Conservation (phyloP, 2,888 invertebrate species). For the Agelastica alni region DNA sequence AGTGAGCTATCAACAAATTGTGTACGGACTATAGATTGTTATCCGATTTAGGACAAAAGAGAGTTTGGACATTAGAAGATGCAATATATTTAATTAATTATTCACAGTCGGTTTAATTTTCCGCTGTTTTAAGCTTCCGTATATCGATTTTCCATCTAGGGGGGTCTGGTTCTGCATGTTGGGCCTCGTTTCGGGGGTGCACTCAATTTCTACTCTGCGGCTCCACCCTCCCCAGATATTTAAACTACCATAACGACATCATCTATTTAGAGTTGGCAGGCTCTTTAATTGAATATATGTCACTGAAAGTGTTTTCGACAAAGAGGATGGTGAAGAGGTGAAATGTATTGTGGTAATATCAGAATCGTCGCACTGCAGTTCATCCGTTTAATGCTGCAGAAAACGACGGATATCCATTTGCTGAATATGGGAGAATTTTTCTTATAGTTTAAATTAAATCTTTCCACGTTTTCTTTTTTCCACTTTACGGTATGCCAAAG, state of each 20-base stretch:
- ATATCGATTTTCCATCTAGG: conserved; percentile 4
- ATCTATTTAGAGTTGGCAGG: conserved; percentile 35
- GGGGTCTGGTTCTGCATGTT: conserved; percentile 6
- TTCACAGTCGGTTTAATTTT: background rate
- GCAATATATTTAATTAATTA: conserved; percentile 3
- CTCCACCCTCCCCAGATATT: conserved; percentile 21
- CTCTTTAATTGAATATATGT: conserved; percentile 42
- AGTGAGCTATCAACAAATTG: too few relatives aligned
- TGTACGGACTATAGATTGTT: too few relatives aligned
- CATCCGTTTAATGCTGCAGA: conserved; percentile 22
- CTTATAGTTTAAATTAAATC: too few relatives aligned
- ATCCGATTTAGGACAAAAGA: too few relatives aligned
- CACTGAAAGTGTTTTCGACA: conserved; percentile 32
- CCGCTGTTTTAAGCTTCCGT: background rate
- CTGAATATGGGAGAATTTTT: conserved; percentile 9
- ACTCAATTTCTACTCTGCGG: conserved; percentile 28
- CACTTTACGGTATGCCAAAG: too few relatives aligned
- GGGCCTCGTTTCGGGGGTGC: conserved; percentile 22
- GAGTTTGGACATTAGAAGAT: too few relatives aligned
- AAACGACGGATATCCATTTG: conserved; percentile 23
- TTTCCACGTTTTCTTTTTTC: too few relatives aligned
- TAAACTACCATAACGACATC: conserved; percentile 29
- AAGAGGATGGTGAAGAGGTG: conserved; percentile 28
- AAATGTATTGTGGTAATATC: conserved; percentile 33
- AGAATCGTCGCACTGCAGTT: conserved; percentile 40